Percentiles rank a stretch among this genome's conserved stretches.
Evolutionary conservation across 1,140 invertebrate species (phyloP).

Genomic region (Eriosoma lanigerum): DNA sequence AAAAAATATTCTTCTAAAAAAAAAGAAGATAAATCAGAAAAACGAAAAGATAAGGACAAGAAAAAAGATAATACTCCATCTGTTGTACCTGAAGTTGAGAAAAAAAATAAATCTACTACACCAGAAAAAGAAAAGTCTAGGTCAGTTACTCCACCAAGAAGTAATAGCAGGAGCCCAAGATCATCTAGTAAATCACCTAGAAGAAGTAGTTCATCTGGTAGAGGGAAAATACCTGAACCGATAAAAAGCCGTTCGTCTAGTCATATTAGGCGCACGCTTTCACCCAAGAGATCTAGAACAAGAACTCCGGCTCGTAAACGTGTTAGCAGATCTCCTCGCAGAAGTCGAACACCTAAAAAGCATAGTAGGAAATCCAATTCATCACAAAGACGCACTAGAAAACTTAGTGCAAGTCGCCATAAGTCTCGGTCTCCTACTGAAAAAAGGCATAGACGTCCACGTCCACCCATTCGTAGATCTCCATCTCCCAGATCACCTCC

Average conservation of each 20-base stretch:
- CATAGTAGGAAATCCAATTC: constrained; percentile 36
- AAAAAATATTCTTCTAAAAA: constrained; percentile 45
- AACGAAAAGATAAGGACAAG: constrained; percentile 41
- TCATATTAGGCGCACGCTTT: constrained; percentile 41
- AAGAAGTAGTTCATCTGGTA: constrained; percentile 52
- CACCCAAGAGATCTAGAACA: constrained; percentile 52
- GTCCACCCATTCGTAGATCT: constrained; percentile 28
- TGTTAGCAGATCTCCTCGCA: constrained; percentile 52
- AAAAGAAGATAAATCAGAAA: constrained; percentile 45
- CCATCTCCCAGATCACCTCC: constrained; percentile 40
- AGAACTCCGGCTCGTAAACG: constrained; percentile 50
- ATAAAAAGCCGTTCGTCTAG: constrained; percentile 52
- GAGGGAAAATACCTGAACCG: constrained; percentile 40
- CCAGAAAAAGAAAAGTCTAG: constrained; percentile 45
- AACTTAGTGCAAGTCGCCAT: constrained; percentile 29
- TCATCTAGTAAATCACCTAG: constrained; percentile 49
- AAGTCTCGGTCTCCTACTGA: constrained; percentile 8
- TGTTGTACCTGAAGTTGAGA: constrained; percentile 18
- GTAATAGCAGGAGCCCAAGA: constrained; percentile 25
- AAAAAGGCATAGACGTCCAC: constrained; percentile 28
- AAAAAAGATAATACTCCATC: constrained; percentile 38
- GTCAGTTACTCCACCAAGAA: constrained; percentile 27
- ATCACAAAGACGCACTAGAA: constrained; percentile 34
- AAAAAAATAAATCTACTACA: constrained; percentile 29
- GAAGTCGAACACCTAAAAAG: constrained; percentile 51